phyloP scores from a whole-genome alignment of 2,797 vertebrate genomes.

The Carapus acus region DNA sequence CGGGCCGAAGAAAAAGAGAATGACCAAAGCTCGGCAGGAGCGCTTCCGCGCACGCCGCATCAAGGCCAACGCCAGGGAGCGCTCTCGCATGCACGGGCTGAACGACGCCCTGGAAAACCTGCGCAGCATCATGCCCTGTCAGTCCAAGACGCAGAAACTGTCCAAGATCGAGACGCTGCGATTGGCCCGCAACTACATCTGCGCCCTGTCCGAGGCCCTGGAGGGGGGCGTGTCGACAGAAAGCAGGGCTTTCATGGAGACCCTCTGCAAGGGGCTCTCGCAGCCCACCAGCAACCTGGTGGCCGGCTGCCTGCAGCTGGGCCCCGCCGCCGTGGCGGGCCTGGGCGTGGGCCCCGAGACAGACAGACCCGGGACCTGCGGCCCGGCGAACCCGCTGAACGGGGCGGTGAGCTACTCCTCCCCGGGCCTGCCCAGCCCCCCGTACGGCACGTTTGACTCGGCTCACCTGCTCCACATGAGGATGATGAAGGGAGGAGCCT shows the following conservation, averaged over 20 bases:
- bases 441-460: constrained; percentile 86
- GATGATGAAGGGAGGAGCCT: constrained; percentile 79
- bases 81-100: constrained; percentile 90
- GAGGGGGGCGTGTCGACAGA: constrained; percentile 83
- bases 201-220: constrained; percentile 90
- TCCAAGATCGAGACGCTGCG: constrained; percentile 95
- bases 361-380: constrained; percentile 73
- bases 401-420: constrained; percentile 78
- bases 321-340: constrained; percentile 63
- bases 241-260: constrained; percentile 88
- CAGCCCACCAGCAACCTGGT: constrained; percentile 95
- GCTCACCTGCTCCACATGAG: constrained; percentile 85
- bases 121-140: constrained; percentile 91
- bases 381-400: constrained; percentile 40
- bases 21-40: constrained; percentile 91
- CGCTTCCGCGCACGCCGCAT: constrained; percentile 84
- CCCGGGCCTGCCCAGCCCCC: constrained; percentile 88
- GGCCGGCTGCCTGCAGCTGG: constrained; percentile 87
- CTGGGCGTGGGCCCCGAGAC: constrained; percentile 78
- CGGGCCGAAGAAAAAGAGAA: constrained; percentile 95
- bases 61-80: constrained; percentile 91
- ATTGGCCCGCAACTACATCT: constrained; percentile 95
- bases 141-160: constrained; percentile 95
- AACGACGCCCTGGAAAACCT: constrained; percentile 93
- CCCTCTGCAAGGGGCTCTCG: constrained; percentile 92